phyloP scores from a whole-genome alignment of 2,797 vertebrate genomes.

The Morus bassanus region DNA sequence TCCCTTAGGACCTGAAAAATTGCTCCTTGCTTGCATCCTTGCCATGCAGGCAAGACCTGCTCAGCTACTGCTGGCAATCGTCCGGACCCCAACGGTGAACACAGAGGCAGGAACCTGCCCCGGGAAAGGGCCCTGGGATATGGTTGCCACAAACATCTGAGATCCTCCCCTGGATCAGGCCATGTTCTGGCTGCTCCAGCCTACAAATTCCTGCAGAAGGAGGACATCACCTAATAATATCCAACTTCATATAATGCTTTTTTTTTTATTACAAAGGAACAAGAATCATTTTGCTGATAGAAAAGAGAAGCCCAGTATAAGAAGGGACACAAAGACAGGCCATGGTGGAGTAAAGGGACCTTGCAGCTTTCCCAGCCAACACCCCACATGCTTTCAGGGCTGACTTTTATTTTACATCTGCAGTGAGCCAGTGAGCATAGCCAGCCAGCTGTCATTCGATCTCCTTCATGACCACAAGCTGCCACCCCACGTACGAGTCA shows the following conservation, averaged over 20 bases:
- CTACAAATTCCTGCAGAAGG: background rate
- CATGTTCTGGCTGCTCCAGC: background rate
- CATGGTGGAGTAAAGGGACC: background rate
- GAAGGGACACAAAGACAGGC: background rate
- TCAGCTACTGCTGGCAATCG: background rate
- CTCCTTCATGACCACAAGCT: background rate
- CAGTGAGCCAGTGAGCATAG: fast-evolving
- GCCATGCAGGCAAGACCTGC: background rate
- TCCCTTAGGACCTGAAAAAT: background rate
- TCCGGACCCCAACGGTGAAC: no score
- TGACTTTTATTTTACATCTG: background rate
- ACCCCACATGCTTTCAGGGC: background rate
- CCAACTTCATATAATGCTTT: background rate
- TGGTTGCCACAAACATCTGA: background rate
- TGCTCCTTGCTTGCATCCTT: background rate
- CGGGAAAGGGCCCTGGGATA: background rate
- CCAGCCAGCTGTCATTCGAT: background rate
- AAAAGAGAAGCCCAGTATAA: background rate
- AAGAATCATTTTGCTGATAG: background rate
- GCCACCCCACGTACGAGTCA: background rate
- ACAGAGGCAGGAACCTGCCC: background rate
- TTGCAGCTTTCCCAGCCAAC: background rate
- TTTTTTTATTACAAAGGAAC: background rate
- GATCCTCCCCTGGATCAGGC: background rate
- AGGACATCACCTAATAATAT: background rate